Conservation (phyloP, 2,113 vertebrate species). For the Elaphurus davidianus region DNA sequence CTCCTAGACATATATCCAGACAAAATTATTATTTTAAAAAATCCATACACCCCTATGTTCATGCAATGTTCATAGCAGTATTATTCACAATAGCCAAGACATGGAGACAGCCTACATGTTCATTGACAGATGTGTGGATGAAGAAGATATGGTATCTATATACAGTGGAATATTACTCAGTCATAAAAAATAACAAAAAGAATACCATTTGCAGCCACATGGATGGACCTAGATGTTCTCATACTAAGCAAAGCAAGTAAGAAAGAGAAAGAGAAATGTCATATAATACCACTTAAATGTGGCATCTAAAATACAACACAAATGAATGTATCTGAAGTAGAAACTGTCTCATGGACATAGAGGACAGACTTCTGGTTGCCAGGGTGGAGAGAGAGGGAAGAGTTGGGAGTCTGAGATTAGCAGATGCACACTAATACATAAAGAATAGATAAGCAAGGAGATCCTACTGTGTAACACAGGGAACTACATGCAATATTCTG, state of each 20-base stretch:
- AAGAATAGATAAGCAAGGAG: neutral
- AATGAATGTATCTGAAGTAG: neutral
- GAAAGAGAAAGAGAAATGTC: neutral
- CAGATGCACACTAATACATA: neutral
- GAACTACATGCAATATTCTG: neutral
- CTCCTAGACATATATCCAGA: neutral
- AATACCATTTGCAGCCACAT: neutral
- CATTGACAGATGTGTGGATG: neutral
- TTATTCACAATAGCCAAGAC: neutral
- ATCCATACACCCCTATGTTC: neutral
- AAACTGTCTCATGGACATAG: neutral
- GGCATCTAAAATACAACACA: neutral
- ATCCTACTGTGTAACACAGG: neutral
- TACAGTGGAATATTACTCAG: neutral
- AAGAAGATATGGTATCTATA: neutral
- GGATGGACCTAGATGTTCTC: neutral
- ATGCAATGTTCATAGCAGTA: neutral
- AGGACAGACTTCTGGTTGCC: neutral
- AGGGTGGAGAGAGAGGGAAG: neutral
- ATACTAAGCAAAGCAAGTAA: neutral
- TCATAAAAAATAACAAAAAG: neutral
- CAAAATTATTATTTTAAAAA: neutral
- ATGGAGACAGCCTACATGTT: neutral
- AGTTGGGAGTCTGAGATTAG: neutral
- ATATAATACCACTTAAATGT: neutral